A percentile compares a stretch with the other conserved stretches of the same genome.
Conservation (phyloP, 2,888 invertebrate genomes). For the Hecatera dysodea region DNA sequence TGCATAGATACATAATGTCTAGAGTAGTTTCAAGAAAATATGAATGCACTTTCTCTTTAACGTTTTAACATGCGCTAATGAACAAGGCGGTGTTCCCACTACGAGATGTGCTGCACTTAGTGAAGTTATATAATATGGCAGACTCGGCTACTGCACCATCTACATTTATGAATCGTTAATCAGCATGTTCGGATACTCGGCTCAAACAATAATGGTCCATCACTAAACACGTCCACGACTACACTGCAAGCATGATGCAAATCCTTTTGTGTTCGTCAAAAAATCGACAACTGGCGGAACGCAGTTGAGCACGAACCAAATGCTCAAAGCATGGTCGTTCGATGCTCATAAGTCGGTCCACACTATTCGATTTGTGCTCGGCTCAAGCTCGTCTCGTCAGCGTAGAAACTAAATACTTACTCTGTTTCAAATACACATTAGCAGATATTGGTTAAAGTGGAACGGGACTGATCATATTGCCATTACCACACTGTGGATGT, state of each 20-base stretch:
- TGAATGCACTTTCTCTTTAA: conserved; percentile 8
- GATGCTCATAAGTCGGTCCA: too few relatives aligned
- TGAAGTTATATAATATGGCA: neutral
- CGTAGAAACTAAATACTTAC: too few relatives aligned
- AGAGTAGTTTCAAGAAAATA: conserved; percentile 7
- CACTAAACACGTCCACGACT: neutral
- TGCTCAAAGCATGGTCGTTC: neutral
- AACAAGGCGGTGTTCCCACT: neutral
- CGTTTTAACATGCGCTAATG: neutral
- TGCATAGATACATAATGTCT: neutral
- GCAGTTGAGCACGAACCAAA: neutral
- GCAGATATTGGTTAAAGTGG: too few relatives aligned
- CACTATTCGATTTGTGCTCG: too few relatives aligned
- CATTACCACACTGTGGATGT: too few relatives aligned
- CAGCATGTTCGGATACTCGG: too few relatives aligned
- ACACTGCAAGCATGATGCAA: neutral
- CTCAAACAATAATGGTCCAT: neutral
- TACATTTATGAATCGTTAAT: neutral
- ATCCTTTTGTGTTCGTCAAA: neutral
- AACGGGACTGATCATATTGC: too few relatives aligned
- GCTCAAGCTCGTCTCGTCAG: neutral
- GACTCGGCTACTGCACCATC: neutral
- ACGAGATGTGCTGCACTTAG: conserved; percentile 4
- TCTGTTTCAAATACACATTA: too few relatives aligned
- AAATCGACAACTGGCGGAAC: conserved; percentile 4